phyloP scores from a whole-genome alignment of 2,888 invertebrate genomes.

The Spilosoma lubricipeda region DNA sequence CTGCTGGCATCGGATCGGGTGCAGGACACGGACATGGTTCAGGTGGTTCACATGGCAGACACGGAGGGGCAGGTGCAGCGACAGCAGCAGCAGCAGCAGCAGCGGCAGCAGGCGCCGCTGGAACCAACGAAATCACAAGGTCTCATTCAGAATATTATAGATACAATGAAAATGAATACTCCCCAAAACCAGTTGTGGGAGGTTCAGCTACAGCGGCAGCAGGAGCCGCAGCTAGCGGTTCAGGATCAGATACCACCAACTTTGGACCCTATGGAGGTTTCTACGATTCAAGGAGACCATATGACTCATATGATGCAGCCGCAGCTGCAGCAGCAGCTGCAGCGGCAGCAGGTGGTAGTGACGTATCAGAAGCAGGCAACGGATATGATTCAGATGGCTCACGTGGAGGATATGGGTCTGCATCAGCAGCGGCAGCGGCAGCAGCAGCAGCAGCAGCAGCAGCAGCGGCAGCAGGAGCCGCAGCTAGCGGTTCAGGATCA shows the following conservation, averaged over 20 bases:
- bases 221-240: not conserved
- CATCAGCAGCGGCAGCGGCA: not conserved
- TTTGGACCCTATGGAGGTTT: too few species aligned
- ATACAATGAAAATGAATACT: not conserved
- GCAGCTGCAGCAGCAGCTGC: not conserved
- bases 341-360: too few species aligned
- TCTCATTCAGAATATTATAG: not conserved
- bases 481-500: not conserved
- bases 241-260: not conserved
- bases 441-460: not conserved
- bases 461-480: slow-evolving; percentile 2
- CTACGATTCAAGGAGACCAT: not conserved
- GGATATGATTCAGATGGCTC: not conserved
- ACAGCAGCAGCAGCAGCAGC: not conserved
- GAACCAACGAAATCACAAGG: not conserved
- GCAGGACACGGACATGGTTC: slow-evolving; percentile 10
- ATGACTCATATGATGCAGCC: not conserved
- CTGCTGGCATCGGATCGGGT: too few species aligned
- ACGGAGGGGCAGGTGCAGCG: not conserved
- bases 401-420: too few species aligned
- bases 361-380: too few species aligned
- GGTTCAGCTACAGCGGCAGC: not conserved
- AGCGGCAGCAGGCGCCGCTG: not conserved
- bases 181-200: not conserved
- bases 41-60: not conserved